Base-by-base conservation (phyloP, 2,888 invertebrate genomes). In the Aquatica leii region DNA sequence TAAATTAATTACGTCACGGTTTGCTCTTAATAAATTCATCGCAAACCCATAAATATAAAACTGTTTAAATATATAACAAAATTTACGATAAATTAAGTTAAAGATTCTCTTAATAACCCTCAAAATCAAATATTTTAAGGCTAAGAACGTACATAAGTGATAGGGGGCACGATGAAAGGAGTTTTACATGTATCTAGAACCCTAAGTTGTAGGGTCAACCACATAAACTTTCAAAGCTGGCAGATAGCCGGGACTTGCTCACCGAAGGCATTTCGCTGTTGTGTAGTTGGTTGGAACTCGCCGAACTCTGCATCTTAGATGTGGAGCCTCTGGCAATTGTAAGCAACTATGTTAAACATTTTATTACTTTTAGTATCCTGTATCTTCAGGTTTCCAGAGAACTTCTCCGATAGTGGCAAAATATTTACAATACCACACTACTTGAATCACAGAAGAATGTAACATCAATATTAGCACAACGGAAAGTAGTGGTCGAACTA, bases 161-260 rank as follows among this genome's bases (percentile, higher is more conserved):
- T 60, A 60, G 65, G 59, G 62, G 62, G 62, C 58, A 62, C 68
- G 60, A 67, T 69, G 74, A 75, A 76, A 78, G 77, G 76, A 78
- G 78, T 77, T 78, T 78, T 78, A 76, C 78, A 78, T 79, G 78
- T 78, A 77, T 76, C 76, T 71, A 74, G 76, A 77, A 73, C 76
- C 74, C 76, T 77, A 77, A 78, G 77, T 78, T 78, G 71, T 76
- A 80, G 81, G 81, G 81, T 81, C 80, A 81, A 81, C 81, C 81
- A 74, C 81, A 81, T 78, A 81, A 81, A 81, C 81, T 81, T 81
- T 76, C 74, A 73, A 78, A 80, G 79, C 78, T 79, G 79, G 75
- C 76, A 73, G 73, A 76, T 72, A 74, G 76, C 76, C 75, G 73
- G 75, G 75, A 77, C 76, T 74, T 76, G 75, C 75, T 76, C 73